These are phyloP conservation scores for Apodemia hepburni DNA, from an alignment of 2,888 invertebrate species.

Conservation along the genomic window DNA sequence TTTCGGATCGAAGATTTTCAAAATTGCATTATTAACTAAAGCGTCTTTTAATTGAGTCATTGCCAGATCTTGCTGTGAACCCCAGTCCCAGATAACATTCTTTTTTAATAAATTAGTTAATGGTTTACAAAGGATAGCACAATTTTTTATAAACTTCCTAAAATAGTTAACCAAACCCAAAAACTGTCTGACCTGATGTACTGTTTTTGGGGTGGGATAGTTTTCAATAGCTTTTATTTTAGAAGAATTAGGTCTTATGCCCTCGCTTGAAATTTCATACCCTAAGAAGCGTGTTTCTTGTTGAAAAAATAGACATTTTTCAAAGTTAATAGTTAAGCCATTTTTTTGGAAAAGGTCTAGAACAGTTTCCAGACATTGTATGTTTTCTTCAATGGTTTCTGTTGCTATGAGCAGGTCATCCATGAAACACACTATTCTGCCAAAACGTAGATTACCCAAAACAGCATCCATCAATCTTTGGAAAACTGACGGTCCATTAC, in stretches of 20 bases:
- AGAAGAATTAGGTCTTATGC: too few relatives aligned
- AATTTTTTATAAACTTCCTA: not conserved
- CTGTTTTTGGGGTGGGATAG: too few relatives aligned
- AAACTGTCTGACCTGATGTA: not conserved
- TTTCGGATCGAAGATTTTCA: slow-evolving; percentile 8
- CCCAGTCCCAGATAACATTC: not conserved
- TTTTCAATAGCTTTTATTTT: too few relatives aligned
- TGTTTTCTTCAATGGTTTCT: slow-evolving; percentile 24
- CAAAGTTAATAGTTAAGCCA: not conserved
- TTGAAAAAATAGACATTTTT: too few relatives aligned
- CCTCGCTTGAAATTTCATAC: too few relatives aligned
- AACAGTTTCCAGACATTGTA: slow-evolving; percentile 12
- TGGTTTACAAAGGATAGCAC: not conserved
- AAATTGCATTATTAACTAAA: not conserved
- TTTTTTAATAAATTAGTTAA: too few relatives aligned
- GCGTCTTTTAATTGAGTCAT: not conserved
- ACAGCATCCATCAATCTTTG: slow-evolving; percentile 35
- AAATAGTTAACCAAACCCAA: not conserved
- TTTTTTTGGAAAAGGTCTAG: slow-evolving; percentile 1
- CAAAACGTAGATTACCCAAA: slow-evolving; percentile 26
- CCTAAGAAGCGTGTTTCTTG: too few relatives aligned
- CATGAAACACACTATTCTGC: slow-evolving; percentile 25
- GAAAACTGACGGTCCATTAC: slow-evolving; percentile 23
- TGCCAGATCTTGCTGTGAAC: not conserved
- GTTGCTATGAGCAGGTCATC: slow-evolving; percentile 27